Evolutionary conservation across 2,797 vertebrate species (phyloP), one percentile per base, ranked within the genome.

Genomic region (Xenops minutus): DNA sequence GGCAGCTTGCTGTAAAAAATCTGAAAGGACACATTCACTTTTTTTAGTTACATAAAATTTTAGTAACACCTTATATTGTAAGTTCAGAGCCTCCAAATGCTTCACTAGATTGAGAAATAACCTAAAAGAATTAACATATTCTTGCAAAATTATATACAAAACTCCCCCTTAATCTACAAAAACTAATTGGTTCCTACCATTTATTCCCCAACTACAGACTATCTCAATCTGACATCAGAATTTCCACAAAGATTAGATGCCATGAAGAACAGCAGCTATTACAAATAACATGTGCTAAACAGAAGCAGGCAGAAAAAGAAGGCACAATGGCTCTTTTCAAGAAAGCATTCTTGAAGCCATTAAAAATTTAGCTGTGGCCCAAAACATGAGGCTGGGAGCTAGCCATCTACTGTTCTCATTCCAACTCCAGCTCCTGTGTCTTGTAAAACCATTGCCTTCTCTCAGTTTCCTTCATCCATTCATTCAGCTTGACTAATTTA

Each of bases 1-100:
- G 55, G n/a, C 44, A 92, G 73, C 34, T 71, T 88, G 52, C 55
- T 91, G 43, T 49, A 92, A 92, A 95, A 88, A 71, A 76, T 64
- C 30, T 79, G 51, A 94, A 89, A 79, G 46, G 44, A 93, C n/a
- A 51, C 58, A 74, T 24, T 86, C 9, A 36, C 12, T 59, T 59
- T 54, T 73, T 67, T 56, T 36, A 49, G 23, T 85, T 63, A 76
- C 3, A 6, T 46, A 14, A 73, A n/a, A 14, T 73, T 93, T 85
- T 51, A 67, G 18, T 43, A 91, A 46, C 1, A 5, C 12, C 37
- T 74, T 41, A 30, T 17, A 66, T 12, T 87, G 1, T 49, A 94
- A 85, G n/a, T 80, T 78, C 46, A 67, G 27, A 80, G 41, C n/a
- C 52, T 92, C 63, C 44, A 74, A 30, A 73, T 58, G 10, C 54